A percentile compares a stretch with the other conserved stretches of the same genome.
Evolutionary conservation across 2,888 invertebrate species (phyloP).

Genomic region (Eucriotettix oculatus): DNA sequence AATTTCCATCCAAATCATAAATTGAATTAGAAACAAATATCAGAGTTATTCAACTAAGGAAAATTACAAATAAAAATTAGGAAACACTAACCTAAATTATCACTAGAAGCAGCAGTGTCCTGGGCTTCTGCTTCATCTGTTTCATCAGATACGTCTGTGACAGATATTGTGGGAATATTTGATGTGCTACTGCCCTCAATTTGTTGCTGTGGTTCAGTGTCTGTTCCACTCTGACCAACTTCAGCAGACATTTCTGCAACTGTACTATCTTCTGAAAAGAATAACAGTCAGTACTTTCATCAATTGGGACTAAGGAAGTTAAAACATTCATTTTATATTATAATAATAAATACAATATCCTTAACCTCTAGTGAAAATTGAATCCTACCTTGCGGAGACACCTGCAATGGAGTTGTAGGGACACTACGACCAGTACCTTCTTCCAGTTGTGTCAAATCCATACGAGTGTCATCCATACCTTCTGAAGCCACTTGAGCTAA

Average conservation of each 20-base stretch:
- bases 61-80: neutral
- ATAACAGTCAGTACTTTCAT: neutral
- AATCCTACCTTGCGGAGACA: slow-evolving; percentile 35
- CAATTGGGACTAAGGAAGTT: too few relatives aligned
- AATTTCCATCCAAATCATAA: neutral
- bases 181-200: slow-evolving; percentile 13
- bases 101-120: neutral
- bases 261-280: neutral
- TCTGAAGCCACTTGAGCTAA: slow-evolving; percentile 37
- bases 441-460: slow-evolving; percentile 47
- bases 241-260: slow-evolving; percentile 19
- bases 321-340: too few relatives aligned
- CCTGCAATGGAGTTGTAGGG: slow-evolving; percentile 47
- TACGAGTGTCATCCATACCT: slow-evolving; percentile 57
- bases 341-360: too few relatives aligned
- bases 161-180: slow-evolving; percentile 17
- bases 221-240: slow-evolving; percentile 23
- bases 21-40: neutral
- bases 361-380: too few relatives aligned
- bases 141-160: slow-evolving; percentile 19
- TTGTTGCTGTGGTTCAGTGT: slow-evolving; percentile 17
- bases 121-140: slow-evolving; percentile 16
- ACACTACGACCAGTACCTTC: slow-evolving; percentile 48
- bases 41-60: neutral
- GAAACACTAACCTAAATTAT: neutral